Conservation (phyloP, 1,140 invertebrate genomes). For the fruit fly (Drosophila melanogaster) region DNA sequence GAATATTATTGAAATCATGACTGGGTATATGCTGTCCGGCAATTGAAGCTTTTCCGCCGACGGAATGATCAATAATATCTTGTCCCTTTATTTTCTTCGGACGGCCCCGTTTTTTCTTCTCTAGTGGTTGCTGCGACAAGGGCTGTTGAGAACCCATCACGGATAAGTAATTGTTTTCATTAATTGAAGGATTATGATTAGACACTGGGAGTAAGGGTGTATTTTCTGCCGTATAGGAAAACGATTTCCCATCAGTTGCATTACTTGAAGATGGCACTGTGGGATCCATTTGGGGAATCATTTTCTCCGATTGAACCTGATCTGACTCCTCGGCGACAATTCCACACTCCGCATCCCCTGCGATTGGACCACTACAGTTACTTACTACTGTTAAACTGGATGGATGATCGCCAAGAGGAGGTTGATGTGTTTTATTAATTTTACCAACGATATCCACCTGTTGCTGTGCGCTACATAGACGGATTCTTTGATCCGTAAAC, state of each 20-base stretch:
- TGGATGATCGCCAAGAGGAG: conserved; percentile 14
- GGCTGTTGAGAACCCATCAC: conserved; percentile 47
- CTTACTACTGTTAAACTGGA: conserved; percentile 32
- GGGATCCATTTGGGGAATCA: conserved; percentile 19
- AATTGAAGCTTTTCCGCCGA: conserved; percentile 40
- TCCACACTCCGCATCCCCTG: conserved; percentile 13
- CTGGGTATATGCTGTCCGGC: conserved; percentile 33
- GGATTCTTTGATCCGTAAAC: conserved; percentile 92
- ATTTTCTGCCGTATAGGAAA: conserved; percentile 27
- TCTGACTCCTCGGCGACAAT: conserved; percentile 28
- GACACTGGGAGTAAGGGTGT: conserved; percentile 20
- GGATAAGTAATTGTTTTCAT: conserved; percentile 42
- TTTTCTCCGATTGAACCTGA: conserved; percentile 34
- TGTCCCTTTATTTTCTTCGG: conserved; percentile 94
- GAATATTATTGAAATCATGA: conserved; percentile 73
- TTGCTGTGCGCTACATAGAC: conserved; percentile 86
- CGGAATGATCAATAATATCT: conserved; percentile 69
- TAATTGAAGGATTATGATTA: background rate
- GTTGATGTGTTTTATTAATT: conserved; percentile 1
- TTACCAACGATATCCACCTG: conserved; percentile 1
- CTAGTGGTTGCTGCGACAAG: conserved; percentile 85
- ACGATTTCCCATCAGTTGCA: conserved; percentile 10
- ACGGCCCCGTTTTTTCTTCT: conserved; percentile 94
- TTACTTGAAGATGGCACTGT: conserved; percentile 22
- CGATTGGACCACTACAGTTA: conserved; percentile 12